Percentiles rank a stretch among this genome's conserved stretches.
Conservation (phyloP, 2,888 invertebrate species). For the Nomada ruficornis region DNA sequence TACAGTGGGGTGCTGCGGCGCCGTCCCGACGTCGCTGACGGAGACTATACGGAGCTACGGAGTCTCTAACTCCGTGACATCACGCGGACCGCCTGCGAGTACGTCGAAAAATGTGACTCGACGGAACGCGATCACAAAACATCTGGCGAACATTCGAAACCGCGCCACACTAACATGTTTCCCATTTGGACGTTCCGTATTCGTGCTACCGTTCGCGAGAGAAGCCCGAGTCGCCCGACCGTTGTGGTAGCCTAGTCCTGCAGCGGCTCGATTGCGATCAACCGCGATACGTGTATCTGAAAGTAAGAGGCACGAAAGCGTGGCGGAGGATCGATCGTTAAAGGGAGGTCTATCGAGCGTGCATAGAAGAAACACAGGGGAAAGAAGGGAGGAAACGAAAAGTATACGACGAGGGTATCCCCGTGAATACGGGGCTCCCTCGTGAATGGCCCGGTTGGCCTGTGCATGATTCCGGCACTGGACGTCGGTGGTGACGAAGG, state of each 20-base stretch:
- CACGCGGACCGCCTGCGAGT: neutral
- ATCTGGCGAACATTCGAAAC: neutral
- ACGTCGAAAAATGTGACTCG: constrained; percentile 19
- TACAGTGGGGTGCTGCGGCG: constrained; percentile 51
- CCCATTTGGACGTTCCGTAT: neutral
- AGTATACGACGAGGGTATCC: constrained; percentile 2
- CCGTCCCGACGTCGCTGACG: constrained; percentile 54
- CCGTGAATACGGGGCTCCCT: constrained; percentile 27
- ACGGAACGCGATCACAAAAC: neutral
- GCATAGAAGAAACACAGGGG: neutral
- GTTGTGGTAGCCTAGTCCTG: too few relatives aligned
- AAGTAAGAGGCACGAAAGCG: too few relatives aligned
- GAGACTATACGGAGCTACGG: too few relatives aligned
- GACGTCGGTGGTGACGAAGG: constrained; percentile 66
- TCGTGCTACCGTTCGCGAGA: neutral
- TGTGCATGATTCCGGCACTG: constrained; percentile 67
- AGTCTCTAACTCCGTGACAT: neutral
- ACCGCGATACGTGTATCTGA: too few relatives aligned
- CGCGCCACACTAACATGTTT: neutral
- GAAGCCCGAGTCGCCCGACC: constrained; percentile 29
- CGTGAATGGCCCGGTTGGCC: constrained; percentile 51
- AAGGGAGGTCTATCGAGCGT: neutral
- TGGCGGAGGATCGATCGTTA: too few relatives aligned
- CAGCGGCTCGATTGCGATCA: too few relatives aligned
- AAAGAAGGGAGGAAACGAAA: neutral